Evolutionary conservation across 1,140 invertebrate species (phyloP), one percentile per base, ranked within the genome.

Genomic region (Heliconius nattereri): DNA sequence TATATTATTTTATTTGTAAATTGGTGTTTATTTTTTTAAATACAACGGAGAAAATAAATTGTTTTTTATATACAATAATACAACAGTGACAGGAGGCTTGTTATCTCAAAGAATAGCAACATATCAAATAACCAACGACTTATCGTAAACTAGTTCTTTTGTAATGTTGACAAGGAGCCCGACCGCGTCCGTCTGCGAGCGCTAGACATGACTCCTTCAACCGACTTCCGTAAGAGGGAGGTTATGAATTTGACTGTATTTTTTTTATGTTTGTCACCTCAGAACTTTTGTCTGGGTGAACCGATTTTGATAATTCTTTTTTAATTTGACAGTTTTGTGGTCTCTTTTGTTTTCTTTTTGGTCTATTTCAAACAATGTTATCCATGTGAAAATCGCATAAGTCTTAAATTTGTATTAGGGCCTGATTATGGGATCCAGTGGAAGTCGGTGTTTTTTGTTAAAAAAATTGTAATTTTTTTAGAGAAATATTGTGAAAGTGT

Each of bases 41-140:
- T 11, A 66, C 9, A 13, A 26, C 9, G 2, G 57, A 13, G 16
- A 13, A 16, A 66, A 26, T 66, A 26, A 66, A 66, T 66, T 26
- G 8, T 66, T 13, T 29, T 20, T 60, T 60, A 8, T 5, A 60
- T 23, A 20, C 29, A 32, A 32, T 57, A 60, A 66, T 26, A 66
- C 9, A n/a, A 57, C 23, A 52, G 71, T 71, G 75, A 81, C 75
- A 74, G 76, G n/a, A 78, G 76, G 80, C 76, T 75, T 76, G 60
- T 71, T 29, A 66, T 26, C 71, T 37, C 40, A 75, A 80, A 77
- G 73, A 66, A 79, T 40, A 75, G 73, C 73, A 37, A 73, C 78
- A 80, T 80, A 76, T 80, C 74, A 72, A 80, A 40, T 80, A 60
- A n/a, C 60, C 49, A 54, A 75, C 54, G 32, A 81, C 66, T 79